Evolutionary conservation across 2,888 invertebrate genomes (phyloP).

Genomic region (Epinotia demarniana): DNA sequence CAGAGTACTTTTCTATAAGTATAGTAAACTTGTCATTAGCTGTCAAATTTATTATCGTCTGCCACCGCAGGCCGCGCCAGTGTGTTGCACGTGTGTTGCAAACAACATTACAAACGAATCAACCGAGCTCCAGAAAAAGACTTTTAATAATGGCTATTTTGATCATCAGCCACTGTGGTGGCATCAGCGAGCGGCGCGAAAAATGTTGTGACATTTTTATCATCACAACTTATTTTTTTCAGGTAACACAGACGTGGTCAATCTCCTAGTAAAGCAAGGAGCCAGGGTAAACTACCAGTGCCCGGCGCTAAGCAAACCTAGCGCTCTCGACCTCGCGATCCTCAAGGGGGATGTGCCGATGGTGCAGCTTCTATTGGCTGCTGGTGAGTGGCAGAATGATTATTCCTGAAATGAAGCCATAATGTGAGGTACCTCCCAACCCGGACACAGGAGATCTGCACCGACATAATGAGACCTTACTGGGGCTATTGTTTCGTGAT

Average conservation of each 20-base stretch:
- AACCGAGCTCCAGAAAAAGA: no score
- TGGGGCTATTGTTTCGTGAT: no score
- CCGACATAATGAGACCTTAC: no score
- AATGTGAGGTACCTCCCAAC: no score
- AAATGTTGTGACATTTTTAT: not conserved
- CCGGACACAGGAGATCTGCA: no score
- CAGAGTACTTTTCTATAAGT: no score
- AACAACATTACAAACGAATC: no score
- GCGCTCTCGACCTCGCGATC: slow-evolving; percentile 94
- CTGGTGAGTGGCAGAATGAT: slow-evolving; percentile 85
- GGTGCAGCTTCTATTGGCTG: slow-evolving; percentile 87
- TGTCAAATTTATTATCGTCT: no score
- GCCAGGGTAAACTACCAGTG: slow-evolving; percentile 88
- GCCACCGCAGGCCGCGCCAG: no score
- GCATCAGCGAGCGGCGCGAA: not conserved
- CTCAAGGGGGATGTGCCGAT: slow-evolving; percentile 91
- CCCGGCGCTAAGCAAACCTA: slow-evolving; percentile 88
- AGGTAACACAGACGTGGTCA: slow-evolving; percentile 89
- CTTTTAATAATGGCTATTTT: no score
- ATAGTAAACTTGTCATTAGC: no score
- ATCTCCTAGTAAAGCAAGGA: slow-evolving; percentile 92
- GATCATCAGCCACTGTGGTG: not conserved
- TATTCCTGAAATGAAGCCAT: not conserved
- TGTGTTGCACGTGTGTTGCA: no score
- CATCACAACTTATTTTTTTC: slow-evolving; percentile 29